A percentile compares a stretch with the other conserved stretches of the same genome.
Conservation (phyloP, 2,113 vertebrate species). For the Artemisiospiza belli region DNA sequence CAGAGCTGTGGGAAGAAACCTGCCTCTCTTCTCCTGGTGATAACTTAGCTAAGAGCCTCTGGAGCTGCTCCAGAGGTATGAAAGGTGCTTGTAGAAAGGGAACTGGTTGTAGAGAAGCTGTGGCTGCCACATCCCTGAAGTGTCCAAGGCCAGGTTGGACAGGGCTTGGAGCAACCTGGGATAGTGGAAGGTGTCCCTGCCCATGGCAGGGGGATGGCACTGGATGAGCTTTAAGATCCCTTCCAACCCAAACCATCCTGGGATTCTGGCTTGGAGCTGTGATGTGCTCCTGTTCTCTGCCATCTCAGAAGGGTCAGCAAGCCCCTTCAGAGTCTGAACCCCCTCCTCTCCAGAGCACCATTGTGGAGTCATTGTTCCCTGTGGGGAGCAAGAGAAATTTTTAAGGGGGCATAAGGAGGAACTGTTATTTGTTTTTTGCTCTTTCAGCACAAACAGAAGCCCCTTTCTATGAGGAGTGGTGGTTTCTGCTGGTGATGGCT, state of each 20-base stretch:
- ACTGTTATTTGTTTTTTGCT: not conserved
- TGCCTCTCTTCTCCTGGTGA: not conserved
- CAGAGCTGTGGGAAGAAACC: not conserved
- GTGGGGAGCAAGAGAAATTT: not conserved
- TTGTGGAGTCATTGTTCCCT: rapidly evolving
- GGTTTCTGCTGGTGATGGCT: constrained; percentile 93
- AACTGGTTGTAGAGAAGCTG: not conserved
- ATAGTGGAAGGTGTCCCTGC: not conserved
- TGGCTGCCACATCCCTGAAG: not conserved
- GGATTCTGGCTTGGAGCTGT: not conserved
- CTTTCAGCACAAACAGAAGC: constrained; percentile 84
- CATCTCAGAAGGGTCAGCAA: not conserved
- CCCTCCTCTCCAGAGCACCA: not conserved
- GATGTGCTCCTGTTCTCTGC: not conserved
- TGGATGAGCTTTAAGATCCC: not conserved
- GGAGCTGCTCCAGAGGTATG: not conserved
- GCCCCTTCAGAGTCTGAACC: not conserved
- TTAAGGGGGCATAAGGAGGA: not conserved
- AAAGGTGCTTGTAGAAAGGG: not conserved
- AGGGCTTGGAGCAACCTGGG: not conserved
- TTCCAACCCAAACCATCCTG: not conserved
- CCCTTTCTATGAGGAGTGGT: constrained; percentile 96
- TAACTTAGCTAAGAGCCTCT: not conserved
- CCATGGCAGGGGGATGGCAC: not conserved
- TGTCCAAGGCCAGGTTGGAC: rapidly evolving